Percentiles rank a stretch among this genome's conserved stretches.
phyloP scores from a whole-genome alignment of 92 coral and sea anemone species.

The Parazoanthus darwini region DNA sequence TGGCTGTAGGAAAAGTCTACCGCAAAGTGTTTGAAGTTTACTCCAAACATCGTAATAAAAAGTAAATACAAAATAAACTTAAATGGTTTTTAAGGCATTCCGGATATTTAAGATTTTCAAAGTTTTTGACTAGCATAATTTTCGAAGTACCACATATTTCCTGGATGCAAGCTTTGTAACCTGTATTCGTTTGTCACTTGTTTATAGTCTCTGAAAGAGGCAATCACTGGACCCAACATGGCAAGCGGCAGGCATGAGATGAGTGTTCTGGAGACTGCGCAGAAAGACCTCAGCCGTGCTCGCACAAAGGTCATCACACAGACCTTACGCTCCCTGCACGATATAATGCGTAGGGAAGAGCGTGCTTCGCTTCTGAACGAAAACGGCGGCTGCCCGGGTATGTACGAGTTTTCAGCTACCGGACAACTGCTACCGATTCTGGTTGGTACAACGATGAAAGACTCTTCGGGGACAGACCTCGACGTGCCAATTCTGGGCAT shows the following conservation, averaged over 20 bases:
- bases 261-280: conserved; percentile 85
- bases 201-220: conserved; percentile 65
- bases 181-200: neutral
- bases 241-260: conserved; percentile 88
- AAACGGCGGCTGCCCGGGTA: conserved; percentile 97
- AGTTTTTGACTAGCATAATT: no score
- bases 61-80: no score
- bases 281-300: conserved; percentile 69
- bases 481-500: conserved; percentile 95
- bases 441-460: conserved; percentile 91
- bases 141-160: no score
- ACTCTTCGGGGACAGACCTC: conserved; percentile 79
- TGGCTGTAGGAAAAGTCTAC: no score
- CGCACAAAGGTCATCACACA: conserved; percentile 81
- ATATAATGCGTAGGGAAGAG: conserved; percentile 92
- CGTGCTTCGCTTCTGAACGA: conserved; percentile 82
- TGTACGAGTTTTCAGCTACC: conserved; percentile 97
- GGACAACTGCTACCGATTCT: conserved; percentile 94
- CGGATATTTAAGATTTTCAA: no score
- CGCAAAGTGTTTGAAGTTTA: no score
- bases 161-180: neutral
- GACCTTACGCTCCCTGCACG: conserved; percentile 78
- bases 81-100: no score
- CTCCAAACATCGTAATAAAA: no score
- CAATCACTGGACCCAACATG: conserved; percentile 83